Base-by-base conservation (phyloP, 2,113 vertebrate species). In the Garra rufa region DNA sequence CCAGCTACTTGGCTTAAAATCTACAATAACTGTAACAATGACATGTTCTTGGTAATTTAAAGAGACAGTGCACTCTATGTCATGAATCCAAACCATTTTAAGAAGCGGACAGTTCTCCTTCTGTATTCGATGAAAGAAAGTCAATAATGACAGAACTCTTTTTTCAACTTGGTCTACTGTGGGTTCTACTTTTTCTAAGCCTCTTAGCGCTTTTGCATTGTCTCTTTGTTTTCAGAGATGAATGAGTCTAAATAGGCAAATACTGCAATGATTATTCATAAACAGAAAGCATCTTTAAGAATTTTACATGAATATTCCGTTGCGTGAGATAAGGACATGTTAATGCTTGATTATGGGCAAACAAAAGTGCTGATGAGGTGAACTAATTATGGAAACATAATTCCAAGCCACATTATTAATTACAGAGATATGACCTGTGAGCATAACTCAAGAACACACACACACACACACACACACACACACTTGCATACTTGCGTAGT, bases 321-420 rank as follows among this genome's bases (percentile, higher is more conserved):
- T 13, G 69, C 21, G 65, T 76, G 59, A 75, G 80, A 81, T 87
- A 87, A 83, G 88, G 70, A 85, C 76, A 85, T 83, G 73, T 80
- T 80, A 85, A 85, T 81, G 83, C 71, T 82, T 70, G 59, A 85
- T 88, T 81, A 85, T 65, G 81, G 80, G 83, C 83, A 87, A 80
- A 83, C 85, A 87, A 88, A 88, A 83, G 81, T 85, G 85, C 88
- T 87, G 85, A 88, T 87, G 81, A 85, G 76, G 76, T 83, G 65
- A 83, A 88, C 14, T 76, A 85, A 88, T 85, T 88, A 88, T 85
- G 74, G 75, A 15, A 38, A 69, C 75, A 83, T 75, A 79, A 83
- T 85, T 84, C 38, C 30, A 75, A 21, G 24, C 76, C 26, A 52
- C 59, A 28, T 83, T 85, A 85, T 85, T 88, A 88, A 85, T 85